Evolutionary conservation across 2,888 invertebrate genomes (phyloP), one percentile per base, ranked within the genome.

Genomic region (Noctuana brunneofusca): DNA sequence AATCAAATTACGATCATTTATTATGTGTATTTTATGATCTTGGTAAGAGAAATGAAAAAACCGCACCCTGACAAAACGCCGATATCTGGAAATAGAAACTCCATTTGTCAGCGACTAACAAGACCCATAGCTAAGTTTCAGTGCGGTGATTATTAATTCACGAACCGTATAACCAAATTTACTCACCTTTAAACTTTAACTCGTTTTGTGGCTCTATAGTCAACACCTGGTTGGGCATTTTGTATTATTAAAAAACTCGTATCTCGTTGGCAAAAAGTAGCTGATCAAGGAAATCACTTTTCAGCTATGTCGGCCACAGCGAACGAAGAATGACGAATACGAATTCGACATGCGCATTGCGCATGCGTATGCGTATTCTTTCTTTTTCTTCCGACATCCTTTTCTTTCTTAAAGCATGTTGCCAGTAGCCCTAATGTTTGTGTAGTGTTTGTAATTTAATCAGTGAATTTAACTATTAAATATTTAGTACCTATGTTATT

Each of bases 141-240:
- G 83, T 84, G 85, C 83, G 83, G 80, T 75, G 72, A 73, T 76
- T 70, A 67, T 66, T 59, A 68, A 69, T 66, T 69, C 71, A 73
- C 69, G 64, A 67, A 71, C 56, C 71, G 70, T 76, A 72, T 75
- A 74, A 67, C 69, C 73, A 73, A 67, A 65, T 73, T 70, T 68
- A 89, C 95, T 94, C 92, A 97, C 97, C 97, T 93, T 95, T 94
- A 92, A 97, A 97, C 93, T 95, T 96, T 79, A 97, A 94, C 92
- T 97, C 97, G 90, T 94, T 94, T 91, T 95, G 95, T 76, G 97
- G 97, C 81, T 97, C 96, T 94, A 97, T 96, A 84, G 93, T 93
- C 89, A 97, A 93, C 85, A 96, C 94, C 87, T 96, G 96, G 86
- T 96, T 96, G 77, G 94, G 94, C 90, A 91, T 91, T 81, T 85